These are phyloP conservation scores for Chalcis sispes DNA, from an alignment of 2,888 invertebrate species.

Conservation along the genomic window DNA sequence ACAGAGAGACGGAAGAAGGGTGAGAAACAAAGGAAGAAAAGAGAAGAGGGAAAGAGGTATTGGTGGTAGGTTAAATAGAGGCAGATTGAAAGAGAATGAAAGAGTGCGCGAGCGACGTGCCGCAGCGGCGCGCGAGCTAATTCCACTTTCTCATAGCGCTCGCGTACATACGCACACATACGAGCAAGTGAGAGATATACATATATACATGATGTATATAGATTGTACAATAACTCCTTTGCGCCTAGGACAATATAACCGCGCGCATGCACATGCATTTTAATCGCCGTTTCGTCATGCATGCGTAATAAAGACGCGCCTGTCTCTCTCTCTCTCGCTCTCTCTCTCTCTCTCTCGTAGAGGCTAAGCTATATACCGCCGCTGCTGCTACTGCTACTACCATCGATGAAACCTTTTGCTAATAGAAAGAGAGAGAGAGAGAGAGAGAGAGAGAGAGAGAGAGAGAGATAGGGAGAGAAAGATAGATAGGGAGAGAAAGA, in stretches of 20 bases:
- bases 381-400: too few species aligned
- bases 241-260: slow-evolving; percentile 45
- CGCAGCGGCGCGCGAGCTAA: slow-evolving; percentile 27
- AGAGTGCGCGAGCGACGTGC: slow-evolving; percentile 28
- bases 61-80: slow-evolving; percentile 20
- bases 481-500: too few species aligned
- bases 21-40: not conserved
- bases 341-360: not conserved
- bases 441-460: too few species aligned
- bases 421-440: too few species aligned
- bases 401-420: too few species aligned
- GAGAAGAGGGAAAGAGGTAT: not conserved
- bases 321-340: not conserved
- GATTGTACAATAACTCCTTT: slow-evolving; percentile 42
- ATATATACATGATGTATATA: not conserved
- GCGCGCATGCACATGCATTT: slow-evolving; percentile 52
- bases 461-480: too few species aligned
- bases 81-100: slow-evolving; percentile 19
- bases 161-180: not conserved
- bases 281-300: slow-evolving; percentile 56
- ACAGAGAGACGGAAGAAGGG: not conserved
- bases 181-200: slow-evolving; percentile 1
- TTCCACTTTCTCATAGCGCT: slow-evolving; percentile 32
- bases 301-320: slow-evolving; percentile 49
- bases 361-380: too few species aligned